Evolutionary conservation across 2,113 vertebrate species (phyloP), one percentile per base, ranked within the genome.

Genomic region (Butorides virescens): DNA sequence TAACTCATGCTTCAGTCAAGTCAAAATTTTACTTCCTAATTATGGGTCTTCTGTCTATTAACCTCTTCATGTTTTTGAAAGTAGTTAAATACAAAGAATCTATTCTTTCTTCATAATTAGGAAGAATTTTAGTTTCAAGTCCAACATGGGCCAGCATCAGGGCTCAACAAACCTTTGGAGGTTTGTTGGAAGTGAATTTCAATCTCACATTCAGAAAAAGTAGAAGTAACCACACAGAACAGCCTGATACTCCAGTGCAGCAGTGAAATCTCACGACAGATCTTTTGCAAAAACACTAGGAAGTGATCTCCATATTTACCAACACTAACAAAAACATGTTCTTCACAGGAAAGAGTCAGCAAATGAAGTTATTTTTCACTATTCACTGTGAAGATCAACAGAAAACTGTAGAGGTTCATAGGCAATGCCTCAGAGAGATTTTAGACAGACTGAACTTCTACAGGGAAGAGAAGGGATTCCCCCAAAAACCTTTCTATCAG

Each of bases 11-110:
- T 90, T 94, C 78, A 86, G 42, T 74, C 50, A 76, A 86, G 75
- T 75, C 46, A 85, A 84, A 91, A 81, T 84, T 93, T 92, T 70
- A 90, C n/a, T 93, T 86, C 32, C 18, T 93, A 94, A 96, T 96
- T 95, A 79, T 16, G 27, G 47, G 76, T 70, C 73, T 86, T 63
- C 73, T 74, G 25, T 85, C 47, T 81, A 83, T 96, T 91, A 86
- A 90, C 72, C 88, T 95, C 71, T 39, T 91, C 37, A 71, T 68
- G 86, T 67, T 94, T 93, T 73, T 80, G 19, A 23, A 68, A 92
- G 52, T 73, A 76, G 63, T 65, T 95, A 75, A 73, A 78, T 34
- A 78, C 18, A 94, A 72, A 70, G 7, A 61, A 37, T 67, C 44
- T 91, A 11, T 67, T 90, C 13, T 56, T 91, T 65, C 50, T 52